Percentiles rank a stretch among this genome's conserved stretches.
phyloP scores from a whole-genome alignment of 2,113 vertebrate species.

The Prinia subflava region DNA sequence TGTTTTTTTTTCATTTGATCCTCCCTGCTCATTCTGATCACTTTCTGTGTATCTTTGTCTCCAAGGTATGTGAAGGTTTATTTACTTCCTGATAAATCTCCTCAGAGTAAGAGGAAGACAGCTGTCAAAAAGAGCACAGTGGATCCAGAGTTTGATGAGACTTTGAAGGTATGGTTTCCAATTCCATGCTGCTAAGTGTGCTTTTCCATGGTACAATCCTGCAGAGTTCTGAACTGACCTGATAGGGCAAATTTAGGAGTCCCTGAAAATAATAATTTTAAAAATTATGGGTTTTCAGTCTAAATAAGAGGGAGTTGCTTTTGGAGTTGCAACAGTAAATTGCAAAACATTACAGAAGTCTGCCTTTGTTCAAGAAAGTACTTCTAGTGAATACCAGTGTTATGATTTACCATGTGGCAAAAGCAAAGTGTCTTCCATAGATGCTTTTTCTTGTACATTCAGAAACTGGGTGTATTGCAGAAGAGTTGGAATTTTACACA shows the following conservation, averaged over 20 bases:
- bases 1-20: neutral
- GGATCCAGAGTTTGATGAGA: conserved; percentile 84
- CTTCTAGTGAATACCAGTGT: neutral
- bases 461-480: neutral
- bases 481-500: neutral
- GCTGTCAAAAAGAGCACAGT: conserved; percentile 80
- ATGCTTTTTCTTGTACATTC: neutral
- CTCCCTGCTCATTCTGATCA: neutral
- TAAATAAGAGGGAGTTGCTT: neutral
- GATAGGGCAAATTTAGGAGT: neutral
- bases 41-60: neutral
- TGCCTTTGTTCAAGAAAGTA: neutral
- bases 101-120: conserved; percentile 83
- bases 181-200: neutral
- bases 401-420: neutral
- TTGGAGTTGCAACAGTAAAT: neutral
- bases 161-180: conserved; percentile 78
- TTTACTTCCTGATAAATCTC: conserved; percentile 83
- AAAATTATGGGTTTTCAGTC: neutral
- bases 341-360: neutral
- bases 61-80: conserved; percentile 87
- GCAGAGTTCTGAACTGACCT: neutral
- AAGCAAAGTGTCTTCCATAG: neutral
- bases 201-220: neutral
- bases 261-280: neutral